Evolutionary conservation across 2,113 vertebrate genomes (phyloP), one percentile per base, ranked within the genome.

Genomic region (Anoura caudifer): DNA sequence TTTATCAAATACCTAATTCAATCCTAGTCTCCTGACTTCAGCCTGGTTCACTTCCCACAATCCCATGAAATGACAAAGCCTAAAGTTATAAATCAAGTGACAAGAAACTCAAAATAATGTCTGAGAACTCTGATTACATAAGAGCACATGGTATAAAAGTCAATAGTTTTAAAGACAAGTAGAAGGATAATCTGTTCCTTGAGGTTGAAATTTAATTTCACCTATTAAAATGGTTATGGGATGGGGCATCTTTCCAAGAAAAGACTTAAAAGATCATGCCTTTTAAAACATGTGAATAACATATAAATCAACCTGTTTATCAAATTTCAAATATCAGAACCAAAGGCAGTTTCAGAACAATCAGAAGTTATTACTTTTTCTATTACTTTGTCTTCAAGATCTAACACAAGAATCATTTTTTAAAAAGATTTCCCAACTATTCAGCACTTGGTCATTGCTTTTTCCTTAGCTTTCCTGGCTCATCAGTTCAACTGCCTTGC

Each of bases 1-100:
- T 92, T 92, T 94, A 89, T 87, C 59, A 95, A 79, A 92, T 73
- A 92, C 24, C 31, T 90, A 85, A 79, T 95, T 85, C 50, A 86
- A 19, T 67, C 45, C 20, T 41, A 33, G 47, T 41, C 83, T 94
- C 50, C 86, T 72, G 61, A 96, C 54, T 91, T 72, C 8, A 83
- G 72, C 45, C 54, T 45, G 9, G 13, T 81, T 59, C 20, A 52
- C 17, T 67, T 95, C 76, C 76, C 59, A 96, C 8, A 70, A 72
- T 41, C 14, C 52, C 14, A 67, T 75, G 82, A 91, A 93, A 87
- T 52, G 75, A 80, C 75, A 87, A 96, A 95, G 84, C 94, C 92
- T 94, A 75, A 95, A 52, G 84, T 90, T 61, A 92, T 83, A 93
- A 80, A 75, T 75, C 38, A 85, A 81, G 89, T 90, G 84, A 88